Percentiles rank a stretch among this genome's conserved stretches.
Conservation (phyloP, 92 coral and sea anemone species). For the Hydrozoanthus gracilis region DNA sequence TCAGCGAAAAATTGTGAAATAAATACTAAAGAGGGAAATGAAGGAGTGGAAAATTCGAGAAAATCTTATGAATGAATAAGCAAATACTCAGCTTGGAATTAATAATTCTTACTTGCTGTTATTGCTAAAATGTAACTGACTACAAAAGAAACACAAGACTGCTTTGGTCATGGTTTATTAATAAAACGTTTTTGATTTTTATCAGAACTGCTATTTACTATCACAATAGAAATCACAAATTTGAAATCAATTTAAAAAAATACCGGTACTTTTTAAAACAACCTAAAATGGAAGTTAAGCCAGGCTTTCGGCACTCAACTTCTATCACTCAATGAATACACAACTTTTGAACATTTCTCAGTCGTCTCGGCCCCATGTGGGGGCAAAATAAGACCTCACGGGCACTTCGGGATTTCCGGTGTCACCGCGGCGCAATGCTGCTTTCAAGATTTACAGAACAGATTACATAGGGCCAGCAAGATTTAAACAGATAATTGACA, state of each 20-base stretch:
- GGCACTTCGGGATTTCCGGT: background rate
- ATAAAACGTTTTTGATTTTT: no score
- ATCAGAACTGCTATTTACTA: background rate
- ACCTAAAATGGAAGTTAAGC: background rate
- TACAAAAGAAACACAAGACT: background rate
- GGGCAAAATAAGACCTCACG: background rate
- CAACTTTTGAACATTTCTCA: background rate
- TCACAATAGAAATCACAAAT: background rate
- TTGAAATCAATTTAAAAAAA: background rate
- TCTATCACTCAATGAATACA: background rate
- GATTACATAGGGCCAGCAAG: no score
- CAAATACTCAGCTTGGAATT: background rate
- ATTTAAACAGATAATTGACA: no score
- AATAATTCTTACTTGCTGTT: background rate
- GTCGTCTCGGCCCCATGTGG: background rate
- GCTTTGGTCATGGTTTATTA: background rate
- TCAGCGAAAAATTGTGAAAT: no score
- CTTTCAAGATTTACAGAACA: no score
- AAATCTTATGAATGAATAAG: background rate
- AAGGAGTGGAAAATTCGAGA: background rate
- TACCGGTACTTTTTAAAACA: background rate
- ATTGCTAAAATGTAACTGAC: background rate
- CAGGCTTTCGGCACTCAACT: background rate
- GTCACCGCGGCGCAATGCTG: no score
- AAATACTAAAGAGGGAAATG: no score